Percentiles rank a stretch among this genome's conserved stretches.
These are phyloP conservation scores for Chelonus formosanus DNA, from an alignment of 2,888 invertebrate species.

Conservation along the genomic window DNA sequence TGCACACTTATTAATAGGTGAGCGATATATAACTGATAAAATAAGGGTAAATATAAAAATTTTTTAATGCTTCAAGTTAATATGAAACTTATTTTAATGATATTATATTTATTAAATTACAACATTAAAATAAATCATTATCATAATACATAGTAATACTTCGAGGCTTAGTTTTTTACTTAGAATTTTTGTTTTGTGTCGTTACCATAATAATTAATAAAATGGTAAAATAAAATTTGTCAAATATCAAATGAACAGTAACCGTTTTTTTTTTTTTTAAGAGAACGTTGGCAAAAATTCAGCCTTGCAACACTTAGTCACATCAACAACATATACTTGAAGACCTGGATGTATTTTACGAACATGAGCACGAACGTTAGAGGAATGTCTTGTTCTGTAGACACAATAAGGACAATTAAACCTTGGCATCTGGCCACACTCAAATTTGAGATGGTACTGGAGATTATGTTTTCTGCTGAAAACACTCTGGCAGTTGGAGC, in stretches of 20 bases:
- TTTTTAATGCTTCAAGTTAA: no score
- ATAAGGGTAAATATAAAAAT: no score
- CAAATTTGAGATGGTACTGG: constrained; percentile 48
- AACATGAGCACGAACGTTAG: constrained; percentile 52
- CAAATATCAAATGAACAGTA: background rate
- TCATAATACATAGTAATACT: no score
- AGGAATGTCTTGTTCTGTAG: constrained; percentile 51
- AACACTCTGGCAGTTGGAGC: constrained; percentile 45
- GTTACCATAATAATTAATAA: no score
- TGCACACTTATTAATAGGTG: no score
- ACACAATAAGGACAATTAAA: constrained; percentile 55
- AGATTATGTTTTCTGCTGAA: constrained; percentile 51
- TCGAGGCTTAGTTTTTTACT: no score
- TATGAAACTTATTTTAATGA: no score
- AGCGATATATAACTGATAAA: no score
- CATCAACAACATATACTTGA: constrained; percentile 47
- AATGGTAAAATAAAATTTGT: no score
- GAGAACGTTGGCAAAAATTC: constrained; percentile 16
- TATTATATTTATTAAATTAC: no score
- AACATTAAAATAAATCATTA: no score
- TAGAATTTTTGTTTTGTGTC: no score
- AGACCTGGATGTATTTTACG: constrained; percentile 48
- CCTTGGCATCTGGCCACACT: constrained; percentile 53
- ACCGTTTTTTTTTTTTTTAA: background rate
- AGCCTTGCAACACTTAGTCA: constrained; percentile 35